Conservation (phyloP, 2,888 invertebrate genomes). For the Caenorhabditis becei region DNA sequence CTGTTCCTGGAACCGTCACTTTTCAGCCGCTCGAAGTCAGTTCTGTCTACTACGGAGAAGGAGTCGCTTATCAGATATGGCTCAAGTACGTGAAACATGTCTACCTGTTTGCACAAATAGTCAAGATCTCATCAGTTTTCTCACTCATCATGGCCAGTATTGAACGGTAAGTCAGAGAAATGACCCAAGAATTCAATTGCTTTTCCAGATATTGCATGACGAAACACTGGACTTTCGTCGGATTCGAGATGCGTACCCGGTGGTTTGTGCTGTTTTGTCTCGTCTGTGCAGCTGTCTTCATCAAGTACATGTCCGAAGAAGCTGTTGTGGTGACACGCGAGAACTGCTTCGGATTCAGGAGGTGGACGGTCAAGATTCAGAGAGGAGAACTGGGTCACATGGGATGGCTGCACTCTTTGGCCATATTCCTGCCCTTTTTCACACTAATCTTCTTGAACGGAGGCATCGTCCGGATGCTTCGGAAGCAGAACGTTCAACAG, state of each 20-base stretch:
- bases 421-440: slow-evolving; percentile 77
- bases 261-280: slow-evolving; percentile 77
- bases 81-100: slow-evolving; percentile 66
- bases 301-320: slow-evolving; percentile 76
- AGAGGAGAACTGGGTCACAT: slow-evolving; percentile 54
- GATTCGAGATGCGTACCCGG: slow-evolving; percentile 77
- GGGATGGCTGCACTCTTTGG: slow-evolving; percentile 64
- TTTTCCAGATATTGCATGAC: slow-evolving; percentile 72
- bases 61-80: slow-evolving; percentile 72
- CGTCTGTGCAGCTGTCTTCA: slow-evolving; percentile 69
- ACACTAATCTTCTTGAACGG: slow-evolving; percentile 80
- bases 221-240: slow-evolving; percentile 81
- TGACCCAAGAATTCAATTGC: not conserved
- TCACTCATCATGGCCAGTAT: slow-evolving; percentile 80
- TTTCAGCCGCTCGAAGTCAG: slow-evolving; percentile 78
- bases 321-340: slow-evolving; percentile 63
- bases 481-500: slow-evolving; percentile 80
- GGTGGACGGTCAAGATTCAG: slow-evolving; percentile 60
- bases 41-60: slow-evolving; percentile 73
- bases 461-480: slow-evolving; percentile 79
- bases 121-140: slow-evolving; percentile 80
- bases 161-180: too few species aligned
- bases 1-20: too few species aligned
- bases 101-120: slow-evolving; percentile 76
- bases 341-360: slow-evolving; percentile 63